Evolutionary conservation across 1,140 invertebrate genomes (phyloP).

Genomic region (Sarcophaga peregrina): DNA sequence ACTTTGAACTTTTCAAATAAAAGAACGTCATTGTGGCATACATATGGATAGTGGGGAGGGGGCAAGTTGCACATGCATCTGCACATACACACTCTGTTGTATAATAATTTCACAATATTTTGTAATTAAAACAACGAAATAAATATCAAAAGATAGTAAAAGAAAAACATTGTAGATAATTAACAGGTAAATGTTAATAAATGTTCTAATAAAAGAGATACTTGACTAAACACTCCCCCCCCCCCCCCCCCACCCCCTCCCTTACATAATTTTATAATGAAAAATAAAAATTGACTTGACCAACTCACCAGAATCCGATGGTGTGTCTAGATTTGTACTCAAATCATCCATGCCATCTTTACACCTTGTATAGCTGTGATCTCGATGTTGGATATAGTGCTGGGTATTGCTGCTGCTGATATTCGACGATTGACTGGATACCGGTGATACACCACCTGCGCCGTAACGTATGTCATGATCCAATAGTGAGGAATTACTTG

Average conservation of each 20-base stretch:
- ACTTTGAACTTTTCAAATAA: conserved; percentile 26
- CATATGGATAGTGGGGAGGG: too few species aligned
- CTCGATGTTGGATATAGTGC: conserved; percentile 66
- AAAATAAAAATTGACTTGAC: conserved; percentile 31
- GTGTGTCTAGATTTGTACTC: conserved; percentile 78
- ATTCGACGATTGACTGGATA: conserved; percentile 44
- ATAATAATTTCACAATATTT: conserved; percentile 31
- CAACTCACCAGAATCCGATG: conserved; percentile 86
- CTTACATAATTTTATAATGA: neutral
- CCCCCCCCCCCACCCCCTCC: too few species aligned
- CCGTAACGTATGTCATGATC: conserved; percentile 42
- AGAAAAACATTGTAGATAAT: neutral
- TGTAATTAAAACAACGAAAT: conserved; percentile 6
- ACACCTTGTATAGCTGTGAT: conserved; percentile 79
- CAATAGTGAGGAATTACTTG: conserved; percentile 46
- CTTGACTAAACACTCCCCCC: neutral
- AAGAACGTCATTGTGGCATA: too few species aligned
- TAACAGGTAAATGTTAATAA: neutral
- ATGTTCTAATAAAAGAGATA: too few species aligned
- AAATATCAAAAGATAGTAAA: neutral
- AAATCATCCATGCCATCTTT: conserved; percentile 69
- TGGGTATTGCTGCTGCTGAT: conserved; percentile 46
- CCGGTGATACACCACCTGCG: conserved; percentile 43
- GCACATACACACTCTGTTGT: too few species aligned
- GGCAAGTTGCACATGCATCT: too few species aligned